A percentile compares a stretch with the other conserved stretches of the same genome.
These are phyloP conservation scores for Drosophila lini DNA, from an alignment of 1,140 invertebrate genomes.

Conservation along the genomic window DNA sequence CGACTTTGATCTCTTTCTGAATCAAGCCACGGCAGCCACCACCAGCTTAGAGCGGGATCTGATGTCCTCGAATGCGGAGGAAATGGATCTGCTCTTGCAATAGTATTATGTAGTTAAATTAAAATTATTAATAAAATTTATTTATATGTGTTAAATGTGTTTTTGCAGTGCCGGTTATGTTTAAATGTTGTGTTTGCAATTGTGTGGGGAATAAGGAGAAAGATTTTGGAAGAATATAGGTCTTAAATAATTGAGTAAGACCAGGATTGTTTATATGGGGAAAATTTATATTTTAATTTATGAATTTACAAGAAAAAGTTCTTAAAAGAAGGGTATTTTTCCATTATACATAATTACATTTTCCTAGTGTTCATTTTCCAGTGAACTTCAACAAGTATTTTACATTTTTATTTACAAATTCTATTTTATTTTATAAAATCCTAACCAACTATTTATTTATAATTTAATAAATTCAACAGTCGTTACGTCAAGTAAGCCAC, in stretches of 20 bases:
- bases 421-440: not conserved
- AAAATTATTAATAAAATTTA: conserved; percentile 14
- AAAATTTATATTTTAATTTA: too few relatives aligned
- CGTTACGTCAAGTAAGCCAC: not conserved
- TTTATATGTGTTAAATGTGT: conserved; percentile 9
- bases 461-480: not conserved
- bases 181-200: not conserved
- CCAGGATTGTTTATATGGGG: not conserved
- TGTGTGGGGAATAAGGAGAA: not conserved
- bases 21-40: conserved; percentile 60
- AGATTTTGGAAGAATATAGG: not conserved
- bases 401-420: conserved; percentile 11
- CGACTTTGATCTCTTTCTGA: conserved; percentile 78
- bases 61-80: conserved; percentile 71
- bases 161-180: not conserved
- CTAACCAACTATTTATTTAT: not conserved
- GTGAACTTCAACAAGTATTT: too few relatives aligned
- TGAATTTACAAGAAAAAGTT: not conserved
- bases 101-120: conserved; percentile 45
- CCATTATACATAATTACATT: not conserved
- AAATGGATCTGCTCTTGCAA: conserved; percentile 78
- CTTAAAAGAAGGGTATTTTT: not conserved
- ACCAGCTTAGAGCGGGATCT: conserved; percentile 71
- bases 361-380: too few relatives aligned
- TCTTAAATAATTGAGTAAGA: not conserved